Conservation (phyloP, 2,113 vertebrate genomes). For the Cyanoderma ruficeps region DNA sequence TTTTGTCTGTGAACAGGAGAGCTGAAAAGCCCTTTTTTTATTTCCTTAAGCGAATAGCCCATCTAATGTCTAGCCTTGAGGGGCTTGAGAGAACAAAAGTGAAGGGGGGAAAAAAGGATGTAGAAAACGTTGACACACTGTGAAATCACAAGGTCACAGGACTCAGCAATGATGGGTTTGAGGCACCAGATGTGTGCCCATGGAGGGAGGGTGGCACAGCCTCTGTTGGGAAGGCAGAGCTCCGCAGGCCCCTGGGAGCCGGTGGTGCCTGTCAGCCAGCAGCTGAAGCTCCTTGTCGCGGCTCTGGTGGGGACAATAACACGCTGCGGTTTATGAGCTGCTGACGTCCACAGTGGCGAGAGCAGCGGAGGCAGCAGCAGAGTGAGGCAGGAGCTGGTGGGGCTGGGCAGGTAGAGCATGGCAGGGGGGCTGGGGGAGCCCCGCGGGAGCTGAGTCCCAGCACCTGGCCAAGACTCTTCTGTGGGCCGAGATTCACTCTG, state of each 20-base stretch:
- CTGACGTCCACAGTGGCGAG: fast-evolving
- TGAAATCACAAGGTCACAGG: background rate
- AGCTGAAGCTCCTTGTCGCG: fast-evolving
- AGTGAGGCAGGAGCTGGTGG: background rate
- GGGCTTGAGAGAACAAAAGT: background rate
- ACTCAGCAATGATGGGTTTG: background rate
- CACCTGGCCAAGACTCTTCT: fast-evolving
- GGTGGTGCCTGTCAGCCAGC: fast-evolving
- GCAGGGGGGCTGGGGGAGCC: fast-evolving
- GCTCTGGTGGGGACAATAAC: fast-evolving
- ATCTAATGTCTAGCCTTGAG: background rate
- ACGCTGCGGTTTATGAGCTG: fast-evolving
- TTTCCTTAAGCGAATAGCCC: slow-evolving; percentile 51
- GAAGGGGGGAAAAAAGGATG: background rate
- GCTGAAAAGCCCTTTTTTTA: slow-evolving; percentile 25
- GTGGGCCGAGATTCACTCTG: background rate
- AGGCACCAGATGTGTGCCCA: background rate
- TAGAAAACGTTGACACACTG: background rate
- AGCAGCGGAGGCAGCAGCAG: background rate
- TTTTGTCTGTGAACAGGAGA: slow-evolving; percentile 36
- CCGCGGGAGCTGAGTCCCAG: background rate
- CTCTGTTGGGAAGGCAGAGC: background rate
- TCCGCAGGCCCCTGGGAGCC: background rate
- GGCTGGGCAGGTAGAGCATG: background rate
- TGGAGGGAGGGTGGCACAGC: background rate